Percentiles rank a stretch among this genome's conserved stretches.
phyloP scores from a whole-genome alignment of 53 echinoderm and acorn worm genomes.

The Apostichopus leukothele region DNA sequence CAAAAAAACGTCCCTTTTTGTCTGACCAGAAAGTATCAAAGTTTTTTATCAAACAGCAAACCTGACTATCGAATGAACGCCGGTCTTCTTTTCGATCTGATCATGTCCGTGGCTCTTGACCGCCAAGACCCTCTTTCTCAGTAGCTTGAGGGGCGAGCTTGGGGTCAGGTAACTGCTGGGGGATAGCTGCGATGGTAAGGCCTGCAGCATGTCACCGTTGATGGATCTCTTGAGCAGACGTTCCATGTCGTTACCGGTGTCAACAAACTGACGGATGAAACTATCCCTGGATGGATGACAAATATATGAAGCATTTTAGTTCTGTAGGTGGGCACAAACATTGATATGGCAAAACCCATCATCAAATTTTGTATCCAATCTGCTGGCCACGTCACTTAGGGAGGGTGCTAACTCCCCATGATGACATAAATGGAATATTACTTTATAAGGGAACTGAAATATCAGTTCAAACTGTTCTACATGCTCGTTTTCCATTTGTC shows the following conservation, averaged over 20 bases:
- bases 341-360: too few relatives aligned
- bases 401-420: too few relatives aligned
- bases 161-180: conserved; percentile 61
- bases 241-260: conserved; percentile 94
- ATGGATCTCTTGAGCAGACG: conserved; percentile 83
- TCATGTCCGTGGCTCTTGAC: conserved; percentile 71
- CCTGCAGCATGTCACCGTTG: conserved; percentile 62
- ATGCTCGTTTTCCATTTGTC: too few relatives aligned
- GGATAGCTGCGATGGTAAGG: conserved; percentile 46
- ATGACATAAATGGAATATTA: too few relatives aligned
- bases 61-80: conserved; percentile 90
- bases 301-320: not conserved
- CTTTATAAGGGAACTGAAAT: too few relatives aligned
- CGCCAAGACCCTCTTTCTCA: conserved; percentile 65
- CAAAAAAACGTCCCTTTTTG: too few relatives aligned
- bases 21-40: too few relatives aligned
- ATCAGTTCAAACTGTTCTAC: too few relatives aligned
- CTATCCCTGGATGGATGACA: conserved; percentile 66
- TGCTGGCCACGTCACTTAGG: too few relatives aligned
- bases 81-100: conserved; percentile 84
- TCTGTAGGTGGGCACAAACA: too few relatives aligned
- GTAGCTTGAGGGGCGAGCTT: conserved; percentile 71
- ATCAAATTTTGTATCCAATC: too few relatives aligned
- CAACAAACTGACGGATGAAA: conserved; percentile 96
- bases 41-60: not conserved